A percentile compares a stretch with the other conserved stretches of the same genome.
phyloP scores from a whole-genome alignment of 2,888 invertebrate genomes.

The Deroplatys truncata region DNA sequence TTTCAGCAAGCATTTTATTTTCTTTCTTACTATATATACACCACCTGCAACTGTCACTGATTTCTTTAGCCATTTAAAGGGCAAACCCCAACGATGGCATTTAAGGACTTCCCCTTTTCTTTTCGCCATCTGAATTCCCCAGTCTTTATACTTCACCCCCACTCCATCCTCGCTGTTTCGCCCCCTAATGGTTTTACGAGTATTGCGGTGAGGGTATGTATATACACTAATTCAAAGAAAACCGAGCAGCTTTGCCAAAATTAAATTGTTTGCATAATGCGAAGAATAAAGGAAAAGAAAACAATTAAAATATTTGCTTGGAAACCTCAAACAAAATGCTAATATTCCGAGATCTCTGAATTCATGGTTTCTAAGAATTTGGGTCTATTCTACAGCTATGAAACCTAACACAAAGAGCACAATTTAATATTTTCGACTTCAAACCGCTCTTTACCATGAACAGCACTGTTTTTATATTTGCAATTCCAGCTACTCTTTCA shows the following conservation, averaged over 20 bases:
- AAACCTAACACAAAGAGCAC: too few relatives aligned
- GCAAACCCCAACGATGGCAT: not conserved
- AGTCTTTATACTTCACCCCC: not conserved
- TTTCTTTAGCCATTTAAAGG: constrained; percentile 9
- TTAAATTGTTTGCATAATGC: not conserved
- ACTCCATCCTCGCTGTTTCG: not conserved
- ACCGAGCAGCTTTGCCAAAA: not conserved
- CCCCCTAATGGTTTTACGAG: not conserved
- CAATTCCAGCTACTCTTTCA: too few relatives aligned
- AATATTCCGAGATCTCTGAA: too few relatives aligned
- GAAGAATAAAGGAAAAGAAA: not conserved
- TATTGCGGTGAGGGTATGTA: not conserved
- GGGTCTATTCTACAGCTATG: too few relatives aligned
- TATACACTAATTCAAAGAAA: not conserved
- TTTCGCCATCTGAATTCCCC: too few relatives aligned
- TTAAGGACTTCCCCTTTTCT: not conserved
- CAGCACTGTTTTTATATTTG: too few relatives aligned
- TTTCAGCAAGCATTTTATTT: not conserved
- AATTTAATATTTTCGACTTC: too few relatives aligned
- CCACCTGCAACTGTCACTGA: constrained; percentile 14
- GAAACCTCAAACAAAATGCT: too few relatives aligned
- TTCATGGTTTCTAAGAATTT: too few relatives aligned
- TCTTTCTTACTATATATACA: not conserved
- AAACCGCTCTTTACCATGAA: too few relatives aligned
- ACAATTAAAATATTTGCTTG: too few relatives aligned